Evolutionary conservation across 92 coral and sea anemone species (phyloP), one percentile per base, ranked within the genome.

Genomic region (Plumapathes pennacea): DNA sequence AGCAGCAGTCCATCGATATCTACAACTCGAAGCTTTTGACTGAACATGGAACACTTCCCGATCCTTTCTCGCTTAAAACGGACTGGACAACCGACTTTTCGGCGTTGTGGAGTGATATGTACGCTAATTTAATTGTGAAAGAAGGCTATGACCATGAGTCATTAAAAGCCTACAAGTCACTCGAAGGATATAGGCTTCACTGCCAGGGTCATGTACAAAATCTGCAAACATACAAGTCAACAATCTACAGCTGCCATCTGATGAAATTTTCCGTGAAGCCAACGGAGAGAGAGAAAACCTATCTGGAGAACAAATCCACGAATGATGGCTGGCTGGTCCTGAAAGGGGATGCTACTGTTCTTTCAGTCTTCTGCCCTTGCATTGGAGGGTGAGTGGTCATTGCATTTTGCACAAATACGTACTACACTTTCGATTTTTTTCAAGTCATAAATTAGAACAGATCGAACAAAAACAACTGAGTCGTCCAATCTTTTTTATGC

Each of bases 131-230:
- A 34, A 65, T 39, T 17, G 31, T 22, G 34, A 57, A 69, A 40
- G 31, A 34, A 5, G 68, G 48, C 24, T 58, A 69, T 38, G 68
- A 48, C 46, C 50, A 69, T 4, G 68, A 69, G 38, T 46, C 38
- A 11, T 32, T 69, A 26, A 59, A 71, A 42, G 69, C 37, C 38
- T 48, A 38, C 60, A 60, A 60, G 53, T 71, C 53, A 25, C 69
- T 71, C 10, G 69, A 71, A 38, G 69, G 69, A 2, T 59, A 47
- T 26, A 19, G 69, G 22, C 33, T 43, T 25, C 70, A 49, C 47
- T 60, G 80, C 71, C 57, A 62, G 61, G 80, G 80, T 27, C 80
- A 72, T 43, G 64, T 32, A 4, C 38, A 62, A 22, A 64, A 45
- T 26, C 38, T 36, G 1, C 51, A 43, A 43, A 36, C 24, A 7